Evolutionary conservation across 1,140 invertebrate species (phyloP).

Genomic region (Melitaea cinxia): DNA sequence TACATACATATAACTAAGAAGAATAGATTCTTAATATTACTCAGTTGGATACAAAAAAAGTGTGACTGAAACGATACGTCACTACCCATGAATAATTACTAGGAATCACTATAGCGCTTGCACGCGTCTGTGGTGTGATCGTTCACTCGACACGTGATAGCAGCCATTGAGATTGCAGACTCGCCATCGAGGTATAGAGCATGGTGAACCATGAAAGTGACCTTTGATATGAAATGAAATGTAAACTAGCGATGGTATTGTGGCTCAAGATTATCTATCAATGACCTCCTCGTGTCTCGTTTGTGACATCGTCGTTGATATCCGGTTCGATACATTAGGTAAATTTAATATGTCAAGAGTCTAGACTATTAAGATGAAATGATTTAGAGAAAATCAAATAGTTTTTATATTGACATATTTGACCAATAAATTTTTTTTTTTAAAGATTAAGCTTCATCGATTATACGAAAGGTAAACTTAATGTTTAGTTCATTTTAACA

Average conservation of each 20-base stretch:
- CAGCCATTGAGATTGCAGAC: constrained; percentile 8
- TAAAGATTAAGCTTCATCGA: too few species aligned
- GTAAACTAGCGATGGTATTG: constrained; percentile 9
- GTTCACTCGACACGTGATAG: constrained; percentile 20
- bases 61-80: constrained; percentile 17
- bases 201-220: constrained; percentile 1
- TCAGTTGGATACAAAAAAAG: constrained; percentile 15
- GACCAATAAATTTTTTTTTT: too few species aligned
- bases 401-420: too few species aligned
- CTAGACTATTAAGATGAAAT: too few species aligned
- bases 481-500: too few species aligned
- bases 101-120: constrained; percentile 24
- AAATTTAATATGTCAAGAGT: neutral
- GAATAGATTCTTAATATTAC: neutral
- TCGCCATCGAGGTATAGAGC: constrained; percentile 3
- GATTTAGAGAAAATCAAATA: too few species aligned
- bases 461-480: too few species aligned
- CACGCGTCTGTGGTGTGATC: constrained; percentile 29
- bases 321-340: neutral
- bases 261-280: constrained; percentile 1
- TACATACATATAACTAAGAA: too few species aligned
- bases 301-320: neutral
- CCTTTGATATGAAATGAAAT: constrained; percentile 18
- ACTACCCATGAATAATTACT: constrained; percentile 22
- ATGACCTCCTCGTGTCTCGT: neutral